A percentile compares a stretch with the other conserved stretches of the same genome.
Evolutionary conservation across 2,797 vertebrate species (phyloP).

Genomic region (Rhyacichthys aspro): DNA sequence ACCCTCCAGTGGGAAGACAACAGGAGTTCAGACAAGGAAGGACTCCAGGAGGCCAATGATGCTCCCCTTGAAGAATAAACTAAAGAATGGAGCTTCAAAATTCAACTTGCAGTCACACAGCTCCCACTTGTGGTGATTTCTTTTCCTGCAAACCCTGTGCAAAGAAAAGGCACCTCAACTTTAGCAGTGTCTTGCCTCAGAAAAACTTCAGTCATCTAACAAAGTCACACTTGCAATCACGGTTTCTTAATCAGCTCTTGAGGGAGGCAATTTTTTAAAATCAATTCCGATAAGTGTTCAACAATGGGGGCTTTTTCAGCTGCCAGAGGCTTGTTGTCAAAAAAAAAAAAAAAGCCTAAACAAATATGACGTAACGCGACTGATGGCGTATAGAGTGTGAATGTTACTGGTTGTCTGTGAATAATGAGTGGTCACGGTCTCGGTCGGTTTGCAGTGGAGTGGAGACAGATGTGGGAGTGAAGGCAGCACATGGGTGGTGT

Average conservation of each 20-base stretch:
- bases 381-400: constrained; percentile 53
- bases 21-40: constrained; percentile 61
- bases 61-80: not conserved
- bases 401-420: constrained; percentile 68
- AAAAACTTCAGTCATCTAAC: constrained; percentile 37
- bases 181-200: constrained; percentile 22
- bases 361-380: constrained; percentile 65
- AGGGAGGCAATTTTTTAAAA: constrained; percentile 36
- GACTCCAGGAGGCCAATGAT: constrained; percentile 26
- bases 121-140: constrained; percentile 73
- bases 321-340: constrained; percentile 52
- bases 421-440: constrained; percentile 76
- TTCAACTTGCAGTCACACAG: constrained; percentile 56
- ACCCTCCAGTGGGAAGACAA: constrained; percentile 54
- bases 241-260: constrained; percentile 15
- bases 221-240: constrained; percentile 17
- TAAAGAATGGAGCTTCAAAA: not conserved
- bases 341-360: constrained; percentile 68
- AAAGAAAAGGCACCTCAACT: not conserved
- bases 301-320: constrained; percentile 45
- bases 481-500: constrained; percentile 70
- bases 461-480: constrained; percentile 79
- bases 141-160: constrained; percentile 7
- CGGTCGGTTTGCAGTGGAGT: constrained; percentile 69
- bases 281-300: constrained; percentile 45